Evolutionary conservation across 2,113 vertebrate species (phyloP), one percentile per base, ranked within the genome.

Genomic region (Microtus oregoni): DNA sequence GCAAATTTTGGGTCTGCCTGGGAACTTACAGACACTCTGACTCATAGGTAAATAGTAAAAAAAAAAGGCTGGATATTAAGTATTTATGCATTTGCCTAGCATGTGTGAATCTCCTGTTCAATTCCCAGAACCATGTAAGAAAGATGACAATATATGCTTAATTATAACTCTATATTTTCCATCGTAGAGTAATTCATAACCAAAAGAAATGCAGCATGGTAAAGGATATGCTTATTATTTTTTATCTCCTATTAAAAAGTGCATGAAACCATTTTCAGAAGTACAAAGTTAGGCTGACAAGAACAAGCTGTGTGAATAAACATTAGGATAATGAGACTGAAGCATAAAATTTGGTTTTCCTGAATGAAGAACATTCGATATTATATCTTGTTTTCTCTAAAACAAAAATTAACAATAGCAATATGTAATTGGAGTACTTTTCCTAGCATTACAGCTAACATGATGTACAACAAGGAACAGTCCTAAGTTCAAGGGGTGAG

Each of bases 401-500:
- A 93, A 90, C 44, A 87, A 76, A 94, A 81, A 12, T 41, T 85
- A 88, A 76, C 87, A 87, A 79, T 13, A 28, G 1, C 32, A 95
- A 63, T 88, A 38, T 9, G 12, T 35, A 58, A 87, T 6, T 68
- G 3, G 65, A 61, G n/a, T 70, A 89, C 8, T 58, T 72, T 68
- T 52, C 17, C 6, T 52, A 15, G 5, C 44, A 87, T 35, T 87
- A 24, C 5, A 89, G n/a, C 14, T 61, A 83, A 86, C 2, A 61
- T 61, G n/a, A 75, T 78, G 87, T 28, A 5, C 7, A 87, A 75
- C 15, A 32, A 2, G 17, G 32, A 92, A 70, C 30, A 47, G 2
- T 52, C 22, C 72, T 24, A 73, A 96, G 77, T 68, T 92, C 61
- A 94, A 47, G 47, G 32, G 86, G 10, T 91, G 30, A 79, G 2